A percentile compares a stretch with the other conserved stretches of the same genome.
These are phyloP conservation scores for Chelon auratus DNA, from an alignment of 2,797 vertebrate genomes.

Conservation along the genomic window DNA sequence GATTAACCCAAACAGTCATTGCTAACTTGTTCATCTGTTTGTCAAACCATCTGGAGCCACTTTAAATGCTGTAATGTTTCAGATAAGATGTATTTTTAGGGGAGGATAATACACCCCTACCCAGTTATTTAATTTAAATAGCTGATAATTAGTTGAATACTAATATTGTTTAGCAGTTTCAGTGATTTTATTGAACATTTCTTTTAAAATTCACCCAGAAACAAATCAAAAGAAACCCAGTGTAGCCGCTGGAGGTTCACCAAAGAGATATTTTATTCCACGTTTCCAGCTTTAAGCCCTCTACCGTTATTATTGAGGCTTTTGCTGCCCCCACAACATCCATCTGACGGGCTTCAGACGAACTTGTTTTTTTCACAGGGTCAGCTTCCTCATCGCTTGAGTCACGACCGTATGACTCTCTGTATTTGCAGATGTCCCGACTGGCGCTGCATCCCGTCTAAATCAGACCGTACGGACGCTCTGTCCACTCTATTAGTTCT, in stretches of 20 bases:
- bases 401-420: constrained; percentile 8
- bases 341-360: constrained; percentile 24
- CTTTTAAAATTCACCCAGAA: neutral
- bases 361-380: constrained; percentile 19
- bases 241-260: constrained; percentile 30
- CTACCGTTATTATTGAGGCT: neutral
- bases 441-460: neutral
- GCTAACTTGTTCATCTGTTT: too few species aligned
- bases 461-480: constrained; percentile 32
- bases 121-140: too few species aligned
- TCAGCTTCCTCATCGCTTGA: constrained; percentile 23
- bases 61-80: too few species aligned
- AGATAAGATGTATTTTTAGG: too few species aligned
- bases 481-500: constrained; percentile 47
- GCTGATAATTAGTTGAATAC: too few species aligned
- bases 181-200: too few species aligned
- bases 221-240: neutral
- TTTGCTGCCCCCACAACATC: constrained; percentile 30
- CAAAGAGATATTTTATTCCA: constrained; percentile 15
- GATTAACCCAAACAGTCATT: too few species aligned
- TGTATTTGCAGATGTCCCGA: constrained; percentile 25
- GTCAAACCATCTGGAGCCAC: too few species aligned
- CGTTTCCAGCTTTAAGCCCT: constrained; percentile 40
- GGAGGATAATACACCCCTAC: too few species aligned
- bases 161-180: too few species aligned